phyloP scores from a whole-genome alignment of 1,140 invertebrate species.

The Cotesia chilonis region DNA sequence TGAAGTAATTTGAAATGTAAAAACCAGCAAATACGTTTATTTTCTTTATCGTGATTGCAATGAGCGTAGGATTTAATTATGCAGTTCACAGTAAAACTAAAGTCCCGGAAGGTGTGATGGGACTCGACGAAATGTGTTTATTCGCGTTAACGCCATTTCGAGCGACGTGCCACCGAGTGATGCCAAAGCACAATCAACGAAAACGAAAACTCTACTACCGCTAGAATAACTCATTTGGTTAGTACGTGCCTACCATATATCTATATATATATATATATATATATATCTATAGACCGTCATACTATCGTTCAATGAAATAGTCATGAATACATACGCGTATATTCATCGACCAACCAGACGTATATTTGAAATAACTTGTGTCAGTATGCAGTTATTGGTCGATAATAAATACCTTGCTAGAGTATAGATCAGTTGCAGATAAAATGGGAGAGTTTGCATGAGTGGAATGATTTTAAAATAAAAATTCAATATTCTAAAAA shows the following conservation, averaged over 20 bases:
- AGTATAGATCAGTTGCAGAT: too few species aligned
- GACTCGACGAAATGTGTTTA: conserved; percentile 60
- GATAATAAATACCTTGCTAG: too few species aligned
- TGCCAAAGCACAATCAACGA: conserved; percentile 31
- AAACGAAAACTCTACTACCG: conserved; percentile 3
- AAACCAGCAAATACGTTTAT: not conserved
- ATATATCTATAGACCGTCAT: too few species aligned
- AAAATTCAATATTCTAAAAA: too few species aligned
- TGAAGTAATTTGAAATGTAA: not conserved
- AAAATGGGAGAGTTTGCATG: too few species aligned
- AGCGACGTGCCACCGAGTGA: conserved; percentile 37
- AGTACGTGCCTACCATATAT: not conserved
- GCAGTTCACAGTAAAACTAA: conserved; percentile 43
- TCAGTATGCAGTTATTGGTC: too few species aligned
- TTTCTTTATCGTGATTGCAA: not conserved
- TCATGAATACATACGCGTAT: too few species aligned
- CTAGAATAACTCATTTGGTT: conserved; percentile 5
- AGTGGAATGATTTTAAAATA: too few species aligned
- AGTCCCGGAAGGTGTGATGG: conserved; percentile 56
- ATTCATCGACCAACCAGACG: too few species aligned
- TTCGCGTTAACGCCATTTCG: conserved; percentile 59
- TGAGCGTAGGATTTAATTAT: conserved; percentile 44
- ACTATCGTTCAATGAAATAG: not conserved
- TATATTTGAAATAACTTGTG: too few species aligned
- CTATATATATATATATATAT: too few species aligned